Percentiles rank a stretch among this genome's conserved stretches.
Conservation (phyloP, 2,797 vertebrate species). For the Sebastes minor region DNA sequence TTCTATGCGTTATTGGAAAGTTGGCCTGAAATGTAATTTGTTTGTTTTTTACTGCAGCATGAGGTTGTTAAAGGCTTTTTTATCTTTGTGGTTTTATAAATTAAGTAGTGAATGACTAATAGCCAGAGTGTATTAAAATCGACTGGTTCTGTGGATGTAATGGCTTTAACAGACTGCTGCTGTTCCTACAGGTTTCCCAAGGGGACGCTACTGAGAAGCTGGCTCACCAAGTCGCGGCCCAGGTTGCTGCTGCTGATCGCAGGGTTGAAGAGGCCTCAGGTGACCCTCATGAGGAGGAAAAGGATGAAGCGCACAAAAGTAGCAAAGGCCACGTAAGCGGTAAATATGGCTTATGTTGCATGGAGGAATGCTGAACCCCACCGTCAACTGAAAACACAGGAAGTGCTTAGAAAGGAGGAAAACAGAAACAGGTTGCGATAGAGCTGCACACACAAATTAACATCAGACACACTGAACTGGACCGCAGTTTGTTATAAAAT, state of each 20-base stretch:
- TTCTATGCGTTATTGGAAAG: background rate
- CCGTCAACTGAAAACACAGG: background rate
- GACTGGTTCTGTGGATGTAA: background rate
- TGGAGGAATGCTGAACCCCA: conserved; percentile 46
- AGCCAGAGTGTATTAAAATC: background rate
- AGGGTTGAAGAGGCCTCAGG: conserved; percentile 87
- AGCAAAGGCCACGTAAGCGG: conserved; percentile 90
- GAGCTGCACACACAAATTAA: background rate
- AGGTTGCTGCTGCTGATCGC: conserved; percentile 86
- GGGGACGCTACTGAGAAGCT: conserved; percentile 90
- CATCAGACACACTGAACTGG: background rate
- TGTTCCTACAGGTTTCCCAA: conserved; percentile 85
- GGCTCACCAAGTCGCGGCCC: conserved; percentile 89
- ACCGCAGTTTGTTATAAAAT: background rate
- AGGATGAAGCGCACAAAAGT: conserved; percentile 91
- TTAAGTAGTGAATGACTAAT: background rate
- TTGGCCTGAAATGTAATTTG: background rate
- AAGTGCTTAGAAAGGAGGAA: background rate
- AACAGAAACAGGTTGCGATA: background rate
- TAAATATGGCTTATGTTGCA: conserved; percentile 83
- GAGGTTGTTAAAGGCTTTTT: background rate
- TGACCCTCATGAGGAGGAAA: conserved; percentile 88
- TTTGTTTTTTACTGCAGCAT: background rate
- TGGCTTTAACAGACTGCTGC: background rate
- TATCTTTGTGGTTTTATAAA: background rate